A percentile compares a stretch with the other conserved stretches of the same genome.
Conservation (phyloP, 30 jellyfish, hydroid and myxozoan genomes). For the Hydractinia echinata region DNA sequence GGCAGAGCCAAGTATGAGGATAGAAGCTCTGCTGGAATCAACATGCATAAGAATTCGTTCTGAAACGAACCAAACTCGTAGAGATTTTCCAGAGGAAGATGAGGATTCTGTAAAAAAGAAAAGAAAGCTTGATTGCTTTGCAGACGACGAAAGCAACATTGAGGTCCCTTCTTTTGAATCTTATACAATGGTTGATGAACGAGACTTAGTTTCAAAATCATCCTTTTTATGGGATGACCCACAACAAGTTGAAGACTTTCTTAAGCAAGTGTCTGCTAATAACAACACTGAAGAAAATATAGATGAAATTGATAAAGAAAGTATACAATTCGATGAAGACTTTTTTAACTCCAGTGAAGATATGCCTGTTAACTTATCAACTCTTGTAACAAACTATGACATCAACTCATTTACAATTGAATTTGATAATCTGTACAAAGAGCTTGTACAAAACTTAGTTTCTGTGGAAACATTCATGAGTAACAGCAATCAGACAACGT, state of each 20-base stretch:
- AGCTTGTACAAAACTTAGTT: constrained; percentile 30
- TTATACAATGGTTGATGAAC: constrained; percentile 23
- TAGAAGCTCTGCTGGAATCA: constrained; percentile 24
- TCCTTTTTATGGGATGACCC: constrained; percentile 30
- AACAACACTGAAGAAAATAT: not conserved
- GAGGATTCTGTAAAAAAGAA: not conserved
- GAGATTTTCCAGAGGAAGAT: not conserved
- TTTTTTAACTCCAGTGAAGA: constrained; percentile 8
- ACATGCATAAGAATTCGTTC: constrained; percentile 22
- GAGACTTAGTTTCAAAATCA: constrained; percentile 17
- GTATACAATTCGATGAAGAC: not conserved
- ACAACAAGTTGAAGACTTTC: constrained; percentile 26
- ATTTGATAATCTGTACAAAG: constrained; percentile 32
- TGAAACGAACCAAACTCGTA: constrained; percentile 13
- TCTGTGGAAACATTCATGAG: constrained; percentile 13
- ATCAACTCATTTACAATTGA: constrained; percentile 29
- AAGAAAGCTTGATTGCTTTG: not conserved
- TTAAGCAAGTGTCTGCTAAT: constrained; percentile 20
- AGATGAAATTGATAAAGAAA: not conserved
- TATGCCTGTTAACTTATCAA: not conserved
- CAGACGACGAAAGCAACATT: not conserved
- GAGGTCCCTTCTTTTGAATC: constrained; percentile 19
- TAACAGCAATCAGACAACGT: not conserved
- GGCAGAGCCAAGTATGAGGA: constrained; percentile 39
- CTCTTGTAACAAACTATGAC: constrained; percentile 20